These are phyloP conservation scores for Dryobota labecula DNA, from an alignment of 2,888 invertebrate genomes.

Conservation along the genomic window DNA sequence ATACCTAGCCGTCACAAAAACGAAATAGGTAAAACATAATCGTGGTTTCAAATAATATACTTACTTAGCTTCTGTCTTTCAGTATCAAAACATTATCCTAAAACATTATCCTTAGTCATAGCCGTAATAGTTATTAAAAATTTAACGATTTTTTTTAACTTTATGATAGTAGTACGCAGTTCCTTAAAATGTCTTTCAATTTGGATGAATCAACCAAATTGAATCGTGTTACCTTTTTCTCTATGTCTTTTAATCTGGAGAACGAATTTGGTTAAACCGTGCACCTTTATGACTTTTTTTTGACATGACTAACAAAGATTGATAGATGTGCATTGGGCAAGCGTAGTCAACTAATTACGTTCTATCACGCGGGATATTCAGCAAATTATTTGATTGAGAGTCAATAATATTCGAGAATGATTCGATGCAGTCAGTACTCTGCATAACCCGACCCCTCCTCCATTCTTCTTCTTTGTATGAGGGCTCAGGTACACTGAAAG, in stretches of 20 bases:
- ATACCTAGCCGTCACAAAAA: background rate
- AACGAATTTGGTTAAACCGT: conserved; percentile 14
- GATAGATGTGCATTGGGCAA: background rate
- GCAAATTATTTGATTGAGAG: too few species aligned
- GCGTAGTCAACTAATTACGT: background rate
- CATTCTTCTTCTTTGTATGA: too few species aligned
- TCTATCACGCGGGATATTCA: too few species aligned
- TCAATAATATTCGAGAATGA: too few species aligned
- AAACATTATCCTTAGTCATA: too few species aligned
- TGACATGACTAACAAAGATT: background rate
- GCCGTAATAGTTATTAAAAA: too few species aligned
- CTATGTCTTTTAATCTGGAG: background rate
- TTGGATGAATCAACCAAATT: conserved; percentile 4
- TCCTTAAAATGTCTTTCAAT: background rate
- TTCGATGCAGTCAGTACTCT: too few species aligned
- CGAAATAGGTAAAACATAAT: background rate
- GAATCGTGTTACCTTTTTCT: background rate
- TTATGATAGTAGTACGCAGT: background rate
- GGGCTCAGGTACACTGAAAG: too few species aligned
- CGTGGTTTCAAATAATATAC: background rate
- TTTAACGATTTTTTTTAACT: background rate
- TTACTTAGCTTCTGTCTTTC: too few species aligned
- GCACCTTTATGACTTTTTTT: background rate
- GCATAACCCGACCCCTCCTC: too few species aligned
- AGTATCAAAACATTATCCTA: too few species aligned